phyloP scores from a whole-genome alignment of 2,797 vertebrate genomes.

The Distichodus sexfasciatus region DNA sequence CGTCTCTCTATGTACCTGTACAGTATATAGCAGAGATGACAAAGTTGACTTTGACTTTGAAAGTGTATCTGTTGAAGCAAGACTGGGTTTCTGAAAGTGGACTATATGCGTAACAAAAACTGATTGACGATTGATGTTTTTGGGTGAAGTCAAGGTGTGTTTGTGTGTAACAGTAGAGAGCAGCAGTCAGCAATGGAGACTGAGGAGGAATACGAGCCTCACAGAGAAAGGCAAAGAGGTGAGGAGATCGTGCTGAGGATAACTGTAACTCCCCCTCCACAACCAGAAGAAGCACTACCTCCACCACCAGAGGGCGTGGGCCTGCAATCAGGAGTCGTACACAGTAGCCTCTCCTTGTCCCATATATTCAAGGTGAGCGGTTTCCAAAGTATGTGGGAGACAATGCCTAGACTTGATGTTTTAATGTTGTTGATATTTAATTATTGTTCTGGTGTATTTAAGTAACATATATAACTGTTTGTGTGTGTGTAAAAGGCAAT shows the following conservation, averaged over 20 bases:
- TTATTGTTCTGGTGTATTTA: not conserved
- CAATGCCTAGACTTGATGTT: too few species aligned
- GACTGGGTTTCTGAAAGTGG: too few species aligned
- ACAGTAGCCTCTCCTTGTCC: not conserved
- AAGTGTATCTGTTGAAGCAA: too few species aligned
- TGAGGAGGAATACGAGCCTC: not conserved
- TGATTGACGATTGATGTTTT: too few species aligned
- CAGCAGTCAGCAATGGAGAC: not conserved
- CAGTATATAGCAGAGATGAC: too few species aligned
- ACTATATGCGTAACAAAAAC: too few species aligned
- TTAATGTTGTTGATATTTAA: too few species aligned
- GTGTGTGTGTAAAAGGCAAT: slow-evolving; percentile 33
- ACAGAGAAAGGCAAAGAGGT: not conserved
- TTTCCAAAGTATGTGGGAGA: not conserved
- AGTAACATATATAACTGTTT: not conserved
- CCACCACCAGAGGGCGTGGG: slow-evolving; percentile 1
- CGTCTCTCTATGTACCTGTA: too few species aligned
- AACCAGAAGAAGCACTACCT: not conserved
- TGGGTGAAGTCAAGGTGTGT: too few species aligned
- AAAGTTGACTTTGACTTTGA: too few species aligned
- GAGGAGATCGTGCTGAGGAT: not conserved
- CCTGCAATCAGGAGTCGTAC: slow-evolving; percentile 12
- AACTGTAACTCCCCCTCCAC: not conserved
- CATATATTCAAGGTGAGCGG: slow-evolving; percentile 27
- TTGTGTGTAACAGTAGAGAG: not conserved